Evolutionary conservation across 2,113 vertebrate species (phyloP).

Genomic region (Galeopterus variegatus): DNA sequence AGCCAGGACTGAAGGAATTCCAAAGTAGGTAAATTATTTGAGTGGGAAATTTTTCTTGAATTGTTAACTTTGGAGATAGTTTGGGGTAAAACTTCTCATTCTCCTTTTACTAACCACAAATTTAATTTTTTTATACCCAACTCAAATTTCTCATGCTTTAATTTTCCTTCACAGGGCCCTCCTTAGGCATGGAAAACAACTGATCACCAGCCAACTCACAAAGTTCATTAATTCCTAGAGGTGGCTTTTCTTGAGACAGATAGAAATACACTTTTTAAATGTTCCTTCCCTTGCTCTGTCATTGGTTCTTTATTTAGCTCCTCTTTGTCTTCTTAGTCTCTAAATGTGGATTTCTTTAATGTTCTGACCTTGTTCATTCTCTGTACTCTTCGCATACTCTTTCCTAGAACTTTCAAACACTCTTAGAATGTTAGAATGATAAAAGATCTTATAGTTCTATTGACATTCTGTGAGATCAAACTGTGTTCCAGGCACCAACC

Average conservation of each 20-base stretch:
- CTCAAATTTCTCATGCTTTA: conserved; percentile 59
- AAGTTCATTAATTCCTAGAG: background rate
- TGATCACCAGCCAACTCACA: background rate
- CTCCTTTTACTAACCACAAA: conserved; percentile 27
- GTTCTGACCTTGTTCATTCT: background rate
- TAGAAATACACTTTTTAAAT: background rate
- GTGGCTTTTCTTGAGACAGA: background rate
- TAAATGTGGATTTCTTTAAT: conserved; percentile 43
- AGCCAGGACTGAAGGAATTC: background rate
- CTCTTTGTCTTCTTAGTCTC: background rate
- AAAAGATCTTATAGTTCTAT: conserved; percentile 26
- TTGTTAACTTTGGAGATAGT: background rate
- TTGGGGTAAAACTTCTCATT: background rate
- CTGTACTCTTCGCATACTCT: conserved; percentile 1
- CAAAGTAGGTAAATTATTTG: background rate
- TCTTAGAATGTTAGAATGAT: background rate
- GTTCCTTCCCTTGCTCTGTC: background rate
- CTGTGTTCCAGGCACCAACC: background rate
- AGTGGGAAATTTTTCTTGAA: conserved; percentile 22
- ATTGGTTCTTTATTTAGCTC: background rate
- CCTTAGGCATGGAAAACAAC: background rate
- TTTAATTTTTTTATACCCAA: conserved; percentile 73
- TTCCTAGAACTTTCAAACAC: background rate
- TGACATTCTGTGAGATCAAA: background rate
- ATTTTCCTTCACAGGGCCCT: background rate